phyloP scores from a whole-genome alignment of 2,888 invertebrate genomes.

The Drosophila eohydei region DNA sequence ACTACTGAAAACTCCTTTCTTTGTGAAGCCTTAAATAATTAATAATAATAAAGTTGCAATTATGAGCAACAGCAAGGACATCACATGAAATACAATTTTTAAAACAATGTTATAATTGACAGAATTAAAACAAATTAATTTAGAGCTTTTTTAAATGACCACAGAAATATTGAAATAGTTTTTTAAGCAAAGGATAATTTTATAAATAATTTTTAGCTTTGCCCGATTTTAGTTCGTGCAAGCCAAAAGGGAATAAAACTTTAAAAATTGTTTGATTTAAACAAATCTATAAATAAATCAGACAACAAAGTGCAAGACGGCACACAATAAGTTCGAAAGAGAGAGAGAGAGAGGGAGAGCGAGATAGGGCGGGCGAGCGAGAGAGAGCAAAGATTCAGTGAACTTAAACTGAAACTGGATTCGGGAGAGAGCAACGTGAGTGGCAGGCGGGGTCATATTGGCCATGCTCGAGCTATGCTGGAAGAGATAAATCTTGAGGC shows the following conservation, averaged over 20 bases:
- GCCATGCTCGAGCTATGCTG: conserved; percentile 77
- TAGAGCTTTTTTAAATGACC: not conserved
- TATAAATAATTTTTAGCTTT: not conserved
- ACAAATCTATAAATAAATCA: conserved; percentile 7
- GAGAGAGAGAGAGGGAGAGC: not conserved
- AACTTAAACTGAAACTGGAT: not conserved
- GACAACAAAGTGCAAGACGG: not conserved
- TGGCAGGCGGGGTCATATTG: conserved; percentile 42
- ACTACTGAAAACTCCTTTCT: too few relatives aligned
- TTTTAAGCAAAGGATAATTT: not conserved
- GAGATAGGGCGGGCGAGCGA: not conserved
- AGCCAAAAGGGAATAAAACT: not conserved
- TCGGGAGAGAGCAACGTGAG: conserved; percentile 6
- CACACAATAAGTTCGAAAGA: not conserved
- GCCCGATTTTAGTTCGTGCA: not conserved
- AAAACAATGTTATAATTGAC: too few relatives aligned
- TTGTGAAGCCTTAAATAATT: too few relatives aligned
- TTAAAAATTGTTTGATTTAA: not conserved
- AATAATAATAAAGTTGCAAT: too few relatives aligned
- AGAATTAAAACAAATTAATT: not conserved
- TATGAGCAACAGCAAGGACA: too few relatives aligned
- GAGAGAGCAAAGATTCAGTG: not conserved
- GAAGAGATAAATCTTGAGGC: conserved; percentile 82
- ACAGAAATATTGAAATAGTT: not conserved
- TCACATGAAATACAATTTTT: too few relatives aligned